These are phyloP conservation scores for Hydra vulgaris DNA, from an alignment of 30 jellyfish, hydroid and myxozoan genomes.

Conservation along the genomic window DNA sequence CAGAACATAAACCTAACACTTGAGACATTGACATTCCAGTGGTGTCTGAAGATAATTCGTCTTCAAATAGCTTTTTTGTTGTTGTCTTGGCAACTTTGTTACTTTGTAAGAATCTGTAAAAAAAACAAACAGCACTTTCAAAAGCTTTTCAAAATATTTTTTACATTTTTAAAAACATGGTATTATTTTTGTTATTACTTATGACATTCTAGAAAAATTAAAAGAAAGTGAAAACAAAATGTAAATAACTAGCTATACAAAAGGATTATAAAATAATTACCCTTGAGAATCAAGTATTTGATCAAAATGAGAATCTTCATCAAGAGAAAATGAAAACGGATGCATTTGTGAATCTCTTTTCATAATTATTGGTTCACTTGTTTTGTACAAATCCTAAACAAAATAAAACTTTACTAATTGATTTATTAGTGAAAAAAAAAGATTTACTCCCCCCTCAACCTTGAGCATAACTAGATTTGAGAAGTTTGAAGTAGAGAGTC, in stretches of 20 bases:
- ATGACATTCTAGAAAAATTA: no score
- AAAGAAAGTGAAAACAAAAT: no score
- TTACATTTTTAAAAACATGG: no score
- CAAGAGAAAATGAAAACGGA: slow-evolving; percentile 39
- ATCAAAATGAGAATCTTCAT: slow-evolving; percentile 69
- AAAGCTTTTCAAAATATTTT: background rate
- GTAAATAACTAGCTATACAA: background rate
- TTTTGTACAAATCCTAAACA: slow-evolving; percentile 2
- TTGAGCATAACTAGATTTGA: no score
- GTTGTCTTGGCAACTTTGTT: slow-evolving; percentile 16
- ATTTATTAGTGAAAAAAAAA: background rate
- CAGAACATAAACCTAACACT: slow-evolving; percentile 55
- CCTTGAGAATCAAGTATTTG: slow-evolving; percentile 74
- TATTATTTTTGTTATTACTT: no score
- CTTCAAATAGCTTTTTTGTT: slow-evolving; percentile 14
- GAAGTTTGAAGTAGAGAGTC: no score
- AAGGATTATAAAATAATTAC: slow-evolving; percentile 15
- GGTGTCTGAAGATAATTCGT: background rate
- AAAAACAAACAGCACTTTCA: background rate
- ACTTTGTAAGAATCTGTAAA: slow-evolving; percentile 19
- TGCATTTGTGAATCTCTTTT: background rate
- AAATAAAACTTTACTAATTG: background rate
- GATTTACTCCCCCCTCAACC: no score
- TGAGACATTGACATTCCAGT: slow-evolving; percentile 40
- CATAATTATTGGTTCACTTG: background rate